phyloP scores from a whole-genome alignment of 2,113 vertebrate species.

The Gymnogyps californianus region DNA sequence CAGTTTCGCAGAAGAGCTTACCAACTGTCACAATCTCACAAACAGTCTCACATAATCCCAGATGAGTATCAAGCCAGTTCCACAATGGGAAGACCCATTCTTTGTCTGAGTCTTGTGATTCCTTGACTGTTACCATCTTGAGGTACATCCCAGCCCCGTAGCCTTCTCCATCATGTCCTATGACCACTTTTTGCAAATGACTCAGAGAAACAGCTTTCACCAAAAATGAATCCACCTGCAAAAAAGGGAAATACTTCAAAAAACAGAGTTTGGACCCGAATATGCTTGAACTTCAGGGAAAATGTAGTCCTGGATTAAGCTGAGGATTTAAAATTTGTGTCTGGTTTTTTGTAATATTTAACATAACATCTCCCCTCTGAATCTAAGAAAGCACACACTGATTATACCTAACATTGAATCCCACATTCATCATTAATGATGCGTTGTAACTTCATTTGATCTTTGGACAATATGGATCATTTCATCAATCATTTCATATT shows the following conservation, averaged over 20 bases:
- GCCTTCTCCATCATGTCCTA: conserved; percentile 60
- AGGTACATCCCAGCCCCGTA: conserved; percentile 48
- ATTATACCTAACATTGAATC: not conserved
- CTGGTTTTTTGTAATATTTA: not conserved
- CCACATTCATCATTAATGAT: not conserved
- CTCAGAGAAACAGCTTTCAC: conserved; percentile 58
- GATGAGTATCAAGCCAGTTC: conserved; percentile 56
- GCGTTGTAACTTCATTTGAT: not conserved
- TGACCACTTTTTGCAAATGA: conserved; percentile 49
- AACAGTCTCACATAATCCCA: conserved; percentile 44
- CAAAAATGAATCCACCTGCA: conserved; percentile 53
- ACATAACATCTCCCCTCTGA: not conserved
- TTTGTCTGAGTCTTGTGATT: conserved; percentile 25
- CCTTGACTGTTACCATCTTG: conserved; percentile 50
- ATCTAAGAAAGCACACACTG: not conserved
- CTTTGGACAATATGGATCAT: not conserved
- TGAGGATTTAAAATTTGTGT: not conserved
- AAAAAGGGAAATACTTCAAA: not conserved
- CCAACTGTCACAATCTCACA: conserved; percentile 37
- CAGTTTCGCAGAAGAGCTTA: not conserved
- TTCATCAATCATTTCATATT: not conserved
- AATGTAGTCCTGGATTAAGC: not conserved
- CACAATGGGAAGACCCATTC: conserved; percentile 64
- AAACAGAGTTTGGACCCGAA: not conserved
- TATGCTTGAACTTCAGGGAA: not conserved